Conservation (phyloP, 2,888 invertebrate genomes). For the Leptogaster cylindrica region DNA sequence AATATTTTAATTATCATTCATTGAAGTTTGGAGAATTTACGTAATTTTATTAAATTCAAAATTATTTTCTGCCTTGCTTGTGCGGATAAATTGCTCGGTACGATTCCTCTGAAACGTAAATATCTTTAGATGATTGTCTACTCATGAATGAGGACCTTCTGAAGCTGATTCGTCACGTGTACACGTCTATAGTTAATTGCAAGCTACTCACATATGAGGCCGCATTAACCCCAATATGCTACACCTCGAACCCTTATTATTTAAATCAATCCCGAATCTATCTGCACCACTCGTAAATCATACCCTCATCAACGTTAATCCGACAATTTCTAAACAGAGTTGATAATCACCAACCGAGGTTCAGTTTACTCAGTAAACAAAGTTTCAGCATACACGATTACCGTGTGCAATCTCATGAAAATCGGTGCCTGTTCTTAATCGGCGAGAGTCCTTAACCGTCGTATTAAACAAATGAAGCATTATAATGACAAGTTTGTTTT, state of each 20-base stretch:
- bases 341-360: background rate
- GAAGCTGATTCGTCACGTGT: constrained; percentile 1
- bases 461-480: too few species aligned
- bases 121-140: constrained; percentile 11
- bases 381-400: constrained; percentile 9
- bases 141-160: constrained; percentile 1
- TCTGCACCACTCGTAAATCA: constrained; percentile 1
- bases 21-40: too few species aligned
- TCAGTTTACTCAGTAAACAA: constrained; percentile 25
- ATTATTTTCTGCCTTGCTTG: too few species aligned
- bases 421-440: background rate
- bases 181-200: constrained; percentile 10
- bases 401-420: constrained; percentile 4
- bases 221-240: constrained; percentile 6
- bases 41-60: too few species aligned
- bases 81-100: too few species aligned
- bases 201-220: background rate
- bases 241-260: background rate
- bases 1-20: too few species aligned
- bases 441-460: background rate
- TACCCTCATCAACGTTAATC: constrained; percentile 30
- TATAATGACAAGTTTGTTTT: constrained; percentile 9
- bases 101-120: too few species aligned
- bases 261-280: constrained; percentile 8
- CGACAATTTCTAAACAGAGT: constrained; percentile 32